These are phyloP conservation scores for Hetaerina titia DNA, from an alignment of 2,888 invertebrate species.

Conservation along the genomic window DNA sequence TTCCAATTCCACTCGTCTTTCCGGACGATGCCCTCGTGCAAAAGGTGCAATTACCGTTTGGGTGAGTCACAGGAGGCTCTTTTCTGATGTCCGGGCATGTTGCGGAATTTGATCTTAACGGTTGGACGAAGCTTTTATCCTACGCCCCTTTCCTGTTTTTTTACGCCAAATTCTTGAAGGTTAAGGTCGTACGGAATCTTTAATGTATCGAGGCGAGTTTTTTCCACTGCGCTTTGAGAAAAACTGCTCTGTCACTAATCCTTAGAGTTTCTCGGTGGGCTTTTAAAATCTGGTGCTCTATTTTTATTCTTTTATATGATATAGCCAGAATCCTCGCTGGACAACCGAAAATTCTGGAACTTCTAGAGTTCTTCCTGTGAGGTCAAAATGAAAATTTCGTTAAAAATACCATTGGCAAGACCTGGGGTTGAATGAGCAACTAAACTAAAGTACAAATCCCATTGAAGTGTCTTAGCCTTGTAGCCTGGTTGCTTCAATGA, in stretches of 20 bases:
- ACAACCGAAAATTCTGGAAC: too few species aligned
- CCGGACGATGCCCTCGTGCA: constrained; percentile 33
- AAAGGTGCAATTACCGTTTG: constrained; percentile 54
- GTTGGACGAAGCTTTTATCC: constrained; percentile 51
- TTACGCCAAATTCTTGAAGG: constrained; percentile 20
- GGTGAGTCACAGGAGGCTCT: constrained; percentile 44
- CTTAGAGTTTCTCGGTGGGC: neutral
- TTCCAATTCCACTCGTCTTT: neutral
- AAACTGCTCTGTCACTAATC: neutral
- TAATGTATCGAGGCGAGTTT: neutral
- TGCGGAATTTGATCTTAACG: constrained; percentile 63
- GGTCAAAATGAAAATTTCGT: too few species aligned
- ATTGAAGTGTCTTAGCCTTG: too few species aligned
- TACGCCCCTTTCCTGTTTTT: constrained; percentile 23
- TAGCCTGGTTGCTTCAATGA: too few species aligned
- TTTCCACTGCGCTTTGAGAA: neutral
- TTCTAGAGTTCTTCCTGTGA: too few species aligned
- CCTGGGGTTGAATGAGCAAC: too few species aligned
- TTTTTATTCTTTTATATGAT: too few species aligned
- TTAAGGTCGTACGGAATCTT: constrained; percentile 41
- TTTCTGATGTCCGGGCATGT: constrained; percentile 26
- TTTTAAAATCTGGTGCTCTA: too few species aligned
- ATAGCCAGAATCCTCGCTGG: too few species aligned
- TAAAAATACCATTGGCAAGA: too few species aligned
- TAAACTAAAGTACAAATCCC: too few species aligned